These are phyloP conservation scores for Diaprepes abbreviatus DNA, from an alignment of 2,888 invertebrate genomes.

Conservation along the genomic window DNA sequence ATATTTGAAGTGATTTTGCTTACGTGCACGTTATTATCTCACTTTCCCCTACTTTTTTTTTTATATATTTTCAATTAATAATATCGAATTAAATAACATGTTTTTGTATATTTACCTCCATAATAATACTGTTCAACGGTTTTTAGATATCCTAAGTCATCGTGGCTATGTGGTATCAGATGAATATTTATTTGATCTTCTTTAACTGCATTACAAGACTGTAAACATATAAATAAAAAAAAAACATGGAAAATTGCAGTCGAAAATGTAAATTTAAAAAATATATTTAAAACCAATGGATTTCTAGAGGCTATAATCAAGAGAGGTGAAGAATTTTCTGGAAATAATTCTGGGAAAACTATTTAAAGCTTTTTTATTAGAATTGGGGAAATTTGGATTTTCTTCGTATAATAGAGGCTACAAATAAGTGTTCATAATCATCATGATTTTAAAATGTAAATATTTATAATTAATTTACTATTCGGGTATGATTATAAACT, in stretches of 20 bases:
- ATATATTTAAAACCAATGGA: background rate
- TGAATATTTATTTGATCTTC: conserved; percentile 82
- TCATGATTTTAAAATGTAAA: no score
- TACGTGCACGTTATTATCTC: background rate
- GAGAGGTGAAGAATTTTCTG: no score
- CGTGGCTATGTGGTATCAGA: conserved; percentile 84
- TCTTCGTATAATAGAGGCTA: no score
- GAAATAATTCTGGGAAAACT: no score
- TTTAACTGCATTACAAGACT: conserved; percentile 71
- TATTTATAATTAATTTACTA: background rate
- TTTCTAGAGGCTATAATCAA: no score
- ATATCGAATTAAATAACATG: background rate
- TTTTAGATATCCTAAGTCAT: conserved; percentile 90
- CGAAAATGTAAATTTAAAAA: background rate
- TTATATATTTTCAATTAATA: no score
- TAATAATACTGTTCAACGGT: conserved; percentile 88
- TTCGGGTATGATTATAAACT: background rate
- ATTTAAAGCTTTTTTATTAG: no score
- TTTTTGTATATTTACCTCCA: conserved; percentile 67
- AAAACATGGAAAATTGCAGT: background rate
- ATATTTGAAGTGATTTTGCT: background rate
- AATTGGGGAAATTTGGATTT: no score
- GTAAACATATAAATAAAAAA: background rate
- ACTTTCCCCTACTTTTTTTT: background rate
- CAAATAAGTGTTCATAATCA: no score